phyloP scores from a whole-genome alignment of 2,888 invertebrate species.

The Coleophora deauratella region DNA sequence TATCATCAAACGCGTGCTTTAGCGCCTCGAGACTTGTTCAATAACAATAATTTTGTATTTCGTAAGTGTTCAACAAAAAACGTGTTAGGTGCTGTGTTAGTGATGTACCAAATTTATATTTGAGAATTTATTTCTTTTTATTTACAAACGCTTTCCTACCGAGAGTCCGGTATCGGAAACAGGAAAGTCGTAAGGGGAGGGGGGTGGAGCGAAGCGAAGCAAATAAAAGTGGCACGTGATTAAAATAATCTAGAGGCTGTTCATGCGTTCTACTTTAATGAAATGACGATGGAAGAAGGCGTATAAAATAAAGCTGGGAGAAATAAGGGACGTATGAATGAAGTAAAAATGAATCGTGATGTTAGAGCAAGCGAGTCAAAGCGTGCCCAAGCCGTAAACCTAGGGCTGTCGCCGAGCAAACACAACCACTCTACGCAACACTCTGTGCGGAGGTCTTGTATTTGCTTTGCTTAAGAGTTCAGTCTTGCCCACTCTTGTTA shows the following conservation, averaged over 20 bases:
- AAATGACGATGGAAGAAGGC: not conserved
- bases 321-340: not conserved
- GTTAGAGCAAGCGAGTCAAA: slow-evolving; percentile 35
- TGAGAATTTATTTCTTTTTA: slow-evolving; percentile 60
- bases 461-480: not conserved
- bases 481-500: not conserved
- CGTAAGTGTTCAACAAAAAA: slow-evolving; percentile 39
- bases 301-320: not conserved
- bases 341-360: slow-evolving; percentile 3
- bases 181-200: slow-evolving; percentile 65
- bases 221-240: slow-evolving; percentile 9
- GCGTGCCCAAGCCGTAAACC: slow-evolving; percentile 42
- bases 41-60: slow-evolving; percentile 20
- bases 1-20: slow-evolving; percentile 57
- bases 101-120: slow-evolving; percentile 72
- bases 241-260: slow-evolving; percentile 6
- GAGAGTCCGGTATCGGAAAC: slow-evolving; percentile 67
- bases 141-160: slow-evolving; percentile 56
- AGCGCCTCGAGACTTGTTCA: slow-evolving; percentile 27
- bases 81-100: slow-evolving; percentile 69
- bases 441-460: too few species aligned
- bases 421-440: not conserved
- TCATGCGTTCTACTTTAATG: slow-evolving; percentile 9
- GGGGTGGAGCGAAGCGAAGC: slow-evolving; percentile 37
- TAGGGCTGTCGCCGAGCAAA: not conserved